These are phyloP conservation scores for Baryphthengus martii DNA, from an alignment of 2,113 vertebrate species.

Conservation along the genomic window DNA sequence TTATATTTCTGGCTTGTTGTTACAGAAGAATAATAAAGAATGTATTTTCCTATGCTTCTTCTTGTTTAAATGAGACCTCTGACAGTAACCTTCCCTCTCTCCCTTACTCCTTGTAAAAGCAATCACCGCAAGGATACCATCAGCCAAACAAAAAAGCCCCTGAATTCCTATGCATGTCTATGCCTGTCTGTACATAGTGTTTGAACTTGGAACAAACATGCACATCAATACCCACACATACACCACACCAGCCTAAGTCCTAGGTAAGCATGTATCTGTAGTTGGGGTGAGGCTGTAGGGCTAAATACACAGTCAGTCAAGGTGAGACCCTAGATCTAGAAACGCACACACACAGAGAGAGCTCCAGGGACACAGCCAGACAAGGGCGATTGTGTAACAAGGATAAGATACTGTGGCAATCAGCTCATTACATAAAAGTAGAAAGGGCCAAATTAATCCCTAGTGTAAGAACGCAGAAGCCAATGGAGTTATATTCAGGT, in stretches of 20 bases:
- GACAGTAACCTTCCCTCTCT: neutral
- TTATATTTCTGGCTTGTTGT: slow-evolving; percentile 85
- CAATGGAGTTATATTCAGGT: slow-evolving; percentile 51
- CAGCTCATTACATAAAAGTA: slow-evolving; percentile 65
- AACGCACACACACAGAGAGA: neutral
- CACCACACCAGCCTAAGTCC: accelerated
- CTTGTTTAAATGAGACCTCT: slow-evolving; percentile 52
- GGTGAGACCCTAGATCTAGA: slow-evolving; percentile 28
- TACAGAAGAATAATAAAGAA: slow-evolving; percentile 84
- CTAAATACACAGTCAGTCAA: neutral
- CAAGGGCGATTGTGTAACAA: slow-evolving; percentile 60
- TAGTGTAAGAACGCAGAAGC: slow-evolving; percentile 21
- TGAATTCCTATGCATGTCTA: neutral
- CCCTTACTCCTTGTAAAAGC: neutral
- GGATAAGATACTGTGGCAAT: slow-evolving; percentile 61
- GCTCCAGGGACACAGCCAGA: slow-evolving; percentile 7
- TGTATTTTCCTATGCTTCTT: slow-evolving; percentile 80
- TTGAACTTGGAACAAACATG: neutral
- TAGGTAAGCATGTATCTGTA: neutral
- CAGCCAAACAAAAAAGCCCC: neutral
- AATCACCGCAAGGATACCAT: neutral
- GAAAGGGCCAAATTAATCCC: slow-evolving; percentile 68
- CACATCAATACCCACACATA: neutral
- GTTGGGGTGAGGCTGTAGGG: neutral
- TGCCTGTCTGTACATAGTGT: neutral